phyloP scores from a whole-genome alignment of 2,797 vertebrate genomes.

The Carcharodon carcharias region DNA sequence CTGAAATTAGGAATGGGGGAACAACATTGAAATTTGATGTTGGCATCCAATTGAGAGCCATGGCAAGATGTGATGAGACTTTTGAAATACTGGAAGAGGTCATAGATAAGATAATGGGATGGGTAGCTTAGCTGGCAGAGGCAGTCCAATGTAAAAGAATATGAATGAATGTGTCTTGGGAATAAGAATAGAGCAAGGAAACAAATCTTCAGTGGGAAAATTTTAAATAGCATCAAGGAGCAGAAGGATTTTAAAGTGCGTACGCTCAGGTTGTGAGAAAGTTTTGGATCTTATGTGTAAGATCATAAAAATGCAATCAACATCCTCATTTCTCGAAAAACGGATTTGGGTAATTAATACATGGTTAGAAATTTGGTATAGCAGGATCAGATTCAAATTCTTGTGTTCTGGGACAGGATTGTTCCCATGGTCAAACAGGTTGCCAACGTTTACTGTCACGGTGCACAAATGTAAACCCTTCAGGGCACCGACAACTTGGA shows the following conservation, averaged over 20 bases:
- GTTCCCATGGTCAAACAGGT: neutral
- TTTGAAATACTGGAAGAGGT: neutral
- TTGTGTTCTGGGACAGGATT: neutral
- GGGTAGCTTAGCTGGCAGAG: neutral
- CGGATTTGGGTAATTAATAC: neutral
- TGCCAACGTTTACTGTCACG: neutral
- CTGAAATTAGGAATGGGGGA: neutral
- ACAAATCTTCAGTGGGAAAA: neutral
- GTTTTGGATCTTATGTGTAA: neutral
- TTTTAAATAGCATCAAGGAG: neutral
- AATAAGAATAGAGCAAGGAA: neutral
- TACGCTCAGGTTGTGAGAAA: neutral
- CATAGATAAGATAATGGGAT: neutral
- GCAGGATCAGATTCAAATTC: neutral
- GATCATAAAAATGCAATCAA: neutral
- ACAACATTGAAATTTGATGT: constrained; percentile 6
- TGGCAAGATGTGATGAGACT: neutral
- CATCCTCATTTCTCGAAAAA: neutral
- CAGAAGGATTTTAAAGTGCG: neutral
- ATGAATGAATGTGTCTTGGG: neutral
- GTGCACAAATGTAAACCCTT: neutral
- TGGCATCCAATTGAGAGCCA: neutral
- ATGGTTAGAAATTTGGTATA: neutral
- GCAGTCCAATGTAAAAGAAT: neutral
- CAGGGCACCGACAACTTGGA: neutral